Percentiles rank a stretch among this genome's conserved stretches.
Evolutionary conservation across 1,140 invertebrate species (phyloP).

Genomic region (Drosophila baimaii): DNA sequence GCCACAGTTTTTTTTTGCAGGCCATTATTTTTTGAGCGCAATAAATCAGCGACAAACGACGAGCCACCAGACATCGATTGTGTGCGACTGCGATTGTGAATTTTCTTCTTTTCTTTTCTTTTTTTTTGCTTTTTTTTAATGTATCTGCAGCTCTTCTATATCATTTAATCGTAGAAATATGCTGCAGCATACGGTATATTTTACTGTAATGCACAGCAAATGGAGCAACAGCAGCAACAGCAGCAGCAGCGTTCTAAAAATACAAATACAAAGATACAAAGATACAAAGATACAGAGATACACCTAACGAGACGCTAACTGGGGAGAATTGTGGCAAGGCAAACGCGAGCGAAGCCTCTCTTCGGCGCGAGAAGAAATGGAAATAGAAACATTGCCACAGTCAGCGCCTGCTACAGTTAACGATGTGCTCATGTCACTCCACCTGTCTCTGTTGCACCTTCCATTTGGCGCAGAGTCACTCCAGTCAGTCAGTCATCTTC

Average conservation of each 20-base stretch:
- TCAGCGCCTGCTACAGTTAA: conserved; percentile 30
- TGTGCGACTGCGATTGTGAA: conserved; percentile 9
- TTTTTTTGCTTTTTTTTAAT: conserved; percentile 1
- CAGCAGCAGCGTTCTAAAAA: conserved; percentile 61
- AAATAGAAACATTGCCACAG: conserved; percentile 26
- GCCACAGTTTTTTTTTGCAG: not conserved
- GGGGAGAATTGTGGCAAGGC: not conserved
- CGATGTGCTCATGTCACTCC: conserved; percentile 22
- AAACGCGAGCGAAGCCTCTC: conserved; percentile 14
- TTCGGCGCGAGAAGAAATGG: conserved; percentile 24
- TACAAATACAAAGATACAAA: conserved; percentile 38
- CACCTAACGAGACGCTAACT: conserved; percentile 59
- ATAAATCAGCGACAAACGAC: conserved; percentile 42
- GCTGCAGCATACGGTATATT: conserved; percentile 75
- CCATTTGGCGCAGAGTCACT: not conserved
- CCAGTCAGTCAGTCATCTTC: not conserved
- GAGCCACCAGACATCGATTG: conserved; percentile 39
- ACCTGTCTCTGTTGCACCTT: conserved; percentile 35
- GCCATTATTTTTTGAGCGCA: conserved; percentile 23
- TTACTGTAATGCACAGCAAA: conserved; percentile 69
- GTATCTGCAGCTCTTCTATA: conserved; percentile 21
- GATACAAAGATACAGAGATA: conserved; percentile 24
- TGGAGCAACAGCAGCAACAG: conserved; percentile 41
- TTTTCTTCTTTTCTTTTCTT: conserved; percentile 14
- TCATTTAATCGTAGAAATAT: conserved; percentile 29